Evolutionary conservation across 2,113 vertebrate genomes (phyloP), one percentile per base, ranked within the genome.

Genomic region (Scartelaos histophorus): DNA sequence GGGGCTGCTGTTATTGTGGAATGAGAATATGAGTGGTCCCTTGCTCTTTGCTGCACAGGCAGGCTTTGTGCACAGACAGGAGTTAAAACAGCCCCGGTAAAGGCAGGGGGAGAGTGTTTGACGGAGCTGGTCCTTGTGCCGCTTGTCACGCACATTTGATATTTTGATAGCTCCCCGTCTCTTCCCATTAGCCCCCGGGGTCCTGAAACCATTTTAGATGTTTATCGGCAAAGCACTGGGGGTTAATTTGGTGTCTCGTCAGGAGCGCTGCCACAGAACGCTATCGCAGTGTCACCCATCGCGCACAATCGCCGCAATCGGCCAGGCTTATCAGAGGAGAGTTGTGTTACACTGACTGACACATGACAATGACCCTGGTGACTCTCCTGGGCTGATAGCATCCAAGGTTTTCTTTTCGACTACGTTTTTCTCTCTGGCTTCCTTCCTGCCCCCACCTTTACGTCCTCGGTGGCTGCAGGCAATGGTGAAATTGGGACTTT

Each of bases 221-320:
- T 91, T 92, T 92, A 92, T 93, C 92, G 73, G 79, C 81, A 83
- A 89, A 87, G 89, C 83, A 75, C 86, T 87, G 86, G 90, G 92
- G 92, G 91, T 92, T 93, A 92, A 93, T 93, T 92, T 85, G 81
- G 80, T 91, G 90, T 90, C 91, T 89, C 88, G 87, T 89, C 91
- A 84, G 87, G 80, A 87, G 81, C 80, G 77, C 78, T 61, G 70
- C 74, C 81, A 79, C 77, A 81, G 83, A 87, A 70, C 80, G 69
- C 76, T 84, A 90, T 87, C 81, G 76, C 84, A 51, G 81, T 80
- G 82, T 88, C 82, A 80, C 73, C 88, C 85, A 70, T 82, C 76
- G 83, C 5, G 68, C 81, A 75, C 84, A 73, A 89, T 83, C 71
- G 70, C 35, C 15, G 71, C 84, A 82, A 90, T 89, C 83, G 75